These are phyloP conservation scores for Drosophila prolongata DNA, from an alignment of 2,888 invertebrate species.

Conservation along the genomic window DNA sequence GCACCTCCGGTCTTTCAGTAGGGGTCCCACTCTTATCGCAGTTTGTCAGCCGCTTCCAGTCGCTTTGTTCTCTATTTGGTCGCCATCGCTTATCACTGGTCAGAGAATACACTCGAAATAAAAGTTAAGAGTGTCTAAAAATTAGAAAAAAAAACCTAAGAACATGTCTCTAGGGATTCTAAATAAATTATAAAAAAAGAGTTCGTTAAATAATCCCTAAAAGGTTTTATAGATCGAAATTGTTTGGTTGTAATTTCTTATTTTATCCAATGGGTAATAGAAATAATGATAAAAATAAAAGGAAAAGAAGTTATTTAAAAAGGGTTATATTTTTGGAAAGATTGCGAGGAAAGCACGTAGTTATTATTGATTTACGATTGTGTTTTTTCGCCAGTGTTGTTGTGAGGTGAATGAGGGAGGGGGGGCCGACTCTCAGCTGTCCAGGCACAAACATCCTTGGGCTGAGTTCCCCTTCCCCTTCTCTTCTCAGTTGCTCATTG, in stretches of 20 bases:
- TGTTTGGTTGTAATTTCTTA: too few species aligned
- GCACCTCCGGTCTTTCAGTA: constrained; percentile 33
- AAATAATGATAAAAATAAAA: too few species aligned
- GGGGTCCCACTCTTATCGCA: constrained; percentile 18
- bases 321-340: not conserved
- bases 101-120: not conserved
- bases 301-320: too few species aligned
- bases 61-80: constrained; percentile 17
- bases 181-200: too few species aligned
- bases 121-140: not conserved
- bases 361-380: constrained; percentile 11
- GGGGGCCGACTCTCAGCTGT: constrained; percentile 25
- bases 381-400: constrained; percentile 14
- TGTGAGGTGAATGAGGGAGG: constrained; percentile 26
- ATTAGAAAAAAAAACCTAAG: too few species aligned
- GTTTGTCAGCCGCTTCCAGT: constrained; percentile 8
- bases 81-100: constrained; percentile 23
- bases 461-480: constrained; percentile 15
- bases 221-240: too few species aligned
- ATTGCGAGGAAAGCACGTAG: not conserved
- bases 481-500: constrained; percentile 38
- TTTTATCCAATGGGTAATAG: too few species aligned
- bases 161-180: too few species aligned
- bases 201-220: too few species aligned
- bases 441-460: constrained; percentile 64